Evolutionary conservation across 2,888 invertebrate species (phyloP).

Genomic region (Trilocha varians): DNA sequence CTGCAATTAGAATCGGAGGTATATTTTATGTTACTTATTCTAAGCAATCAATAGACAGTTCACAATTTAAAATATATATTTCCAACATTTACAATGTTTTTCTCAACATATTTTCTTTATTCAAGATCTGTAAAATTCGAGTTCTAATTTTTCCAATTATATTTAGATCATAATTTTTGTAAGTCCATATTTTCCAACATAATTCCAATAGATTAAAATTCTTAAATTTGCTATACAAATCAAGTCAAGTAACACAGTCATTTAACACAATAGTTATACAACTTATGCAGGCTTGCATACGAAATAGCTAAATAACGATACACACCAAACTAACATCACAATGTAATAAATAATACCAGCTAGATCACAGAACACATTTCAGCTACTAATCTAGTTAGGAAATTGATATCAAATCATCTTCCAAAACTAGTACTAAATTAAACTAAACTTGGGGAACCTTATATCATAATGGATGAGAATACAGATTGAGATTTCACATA

Average conservation of each 20-base stretch:
- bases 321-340: slow-evolving; percentile 8
- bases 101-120: slow-evolving; percentile 2
- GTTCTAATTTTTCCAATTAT: neutral
- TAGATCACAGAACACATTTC: slow-evolving; percentile 41
- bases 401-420: too few relatives aligned
- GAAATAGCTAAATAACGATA: too few relatives aligned
- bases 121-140: too few relatives aligned
- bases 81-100: slow-evolving; percentile 4
- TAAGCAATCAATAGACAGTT: neutral
- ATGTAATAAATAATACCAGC: slow-evolving; percentile 21
- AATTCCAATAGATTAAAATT: too few relatives aligned
- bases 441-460: neutral
- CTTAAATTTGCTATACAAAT: too few relatives aligned
- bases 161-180: neutral
- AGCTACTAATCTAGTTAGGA: slow-evolving; percentile 5
- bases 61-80: slow-evolving; percentile 1
- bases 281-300: too few relatives aligned
- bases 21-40: neutral
- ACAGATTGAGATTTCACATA: neutral
- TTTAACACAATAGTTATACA: too few relatives aligned
- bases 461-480: neutral
- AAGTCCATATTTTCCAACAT: too few relatives aligned
- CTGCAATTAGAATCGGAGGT: neutral
- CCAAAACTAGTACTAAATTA: slow-evolving; percentile 6
- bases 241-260: too few relatives aligned